These are phyloP conservation scores for Chironomus riparius DNA, from an alignment of 2,888 invertebrate species.

Conservation along the genomic window DNA sequence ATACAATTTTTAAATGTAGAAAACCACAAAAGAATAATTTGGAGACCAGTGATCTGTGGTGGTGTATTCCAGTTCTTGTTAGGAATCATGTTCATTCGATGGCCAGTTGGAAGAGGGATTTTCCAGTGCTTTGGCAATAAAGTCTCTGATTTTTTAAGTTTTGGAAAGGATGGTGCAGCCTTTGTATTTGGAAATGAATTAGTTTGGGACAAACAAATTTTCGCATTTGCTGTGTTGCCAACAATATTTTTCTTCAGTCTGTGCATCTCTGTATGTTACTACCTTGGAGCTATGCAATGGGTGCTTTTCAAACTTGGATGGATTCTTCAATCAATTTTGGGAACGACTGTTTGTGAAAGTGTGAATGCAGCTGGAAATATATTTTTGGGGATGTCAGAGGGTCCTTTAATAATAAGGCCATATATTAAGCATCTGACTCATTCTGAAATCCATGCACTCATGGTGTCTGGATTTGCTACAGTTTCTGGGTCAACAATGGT, in stretches of 20 bases:
- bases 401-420: conserved; percentile 79
- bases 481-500: conserved; percentile 86
- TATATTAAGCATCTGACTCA: conserved; percentile 72
- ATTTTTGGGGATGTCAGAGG: conserved; percentile 90
- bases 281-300: conserved; percentile 80
- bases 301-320: conserved; percentile 72
- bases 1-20: neutral
- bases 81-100: conserved; percentile 76
- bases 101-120: conserved; percentile 65
- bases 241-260: conserved; percentile 93
- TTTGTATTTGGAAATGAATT: conserved; percentile 75
- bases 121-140: conserved; percentile 51
- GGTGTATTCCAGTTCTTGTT: conserved; percentile 74
- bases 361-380: conserved; percentile 88
- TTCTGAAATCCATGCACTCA: conserved; percentile 87
- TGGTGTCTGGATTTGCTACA: conserved; percentile 87
- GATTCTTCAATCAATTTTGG: conserved; percentile 59
- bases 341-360: conserved; percentile 91
- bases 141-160: conserved; percentile 67
- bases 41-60: conserved; percentile 74
- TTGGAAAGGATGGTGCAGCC: conserved; percentile 65
- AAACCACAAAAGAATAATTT: conserved; percentile 48
- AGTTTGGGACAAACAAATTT: conserved; percentile 52
- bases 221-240: conserved; percentile 82
- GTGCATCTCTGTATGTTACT: conserved; percentile 80